Evolutionary conservation across 2,888 invertebrate species (phyloP), one percentile per base, ranked within the genome.

Genomic region (Drosophila borborema): DNA sequence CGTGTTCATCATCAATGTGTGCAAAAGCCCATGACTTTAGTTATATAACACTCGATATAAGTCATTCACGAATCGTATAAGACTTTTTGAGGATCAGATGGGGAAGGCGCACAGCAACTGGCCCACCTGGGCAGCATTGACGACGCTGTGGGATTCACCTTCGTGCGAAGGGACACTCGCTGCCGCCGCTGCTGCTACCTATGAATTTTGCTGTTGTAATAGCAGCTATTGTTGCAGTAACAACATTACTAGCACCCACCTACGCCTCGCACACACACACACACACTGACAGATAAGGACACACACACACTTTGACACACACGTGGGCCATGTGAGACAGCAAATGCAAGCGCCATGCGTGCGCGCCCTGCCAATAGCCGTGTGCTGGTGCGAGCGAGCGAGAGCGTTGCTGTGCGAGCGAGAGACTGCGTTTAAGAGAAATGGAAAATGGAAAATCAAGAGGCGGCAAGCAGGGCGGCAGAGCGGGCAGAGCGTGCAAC

Each of bases 291-390:
- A 36, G 36, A 38, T 20, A 54, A 20, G 34, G 38, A 54, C 36
- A 51, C 34, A 46, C 68, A 63, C 68, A 64, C 63, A 61, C 65
- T 8, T 60, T 46, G n/a, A 51, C 63, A 65, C 53, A 53, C 74
- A 68, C 64, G 62, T 65, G 51, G 64, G 62, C 73, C 64, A 82
- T 75, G 75, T 83, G 87, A 89, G 87, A 89, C 79, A 80, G 89
- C 86, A 77, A 82, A 86, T 86, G 90, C 90, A 88, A 81, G 89
- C 86, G 84, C 89, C 82, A 88, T 86, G 90, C 86, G 86, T 90
- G 73, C 80, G 82, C 67, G 72, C 71, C 71, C 68, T 75, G 48
- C 70, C 67, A 53, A 48, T 28, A 28, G 34, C 61, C 61, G 40
- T 45, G 45, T 36, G 40, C 51, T 61, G 8, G 82, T 75, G 82